Evolutionary conservation across 2,888 invertebrate genomes (phyloP).

Genomic region (Acrobasis repandana): DNA sequence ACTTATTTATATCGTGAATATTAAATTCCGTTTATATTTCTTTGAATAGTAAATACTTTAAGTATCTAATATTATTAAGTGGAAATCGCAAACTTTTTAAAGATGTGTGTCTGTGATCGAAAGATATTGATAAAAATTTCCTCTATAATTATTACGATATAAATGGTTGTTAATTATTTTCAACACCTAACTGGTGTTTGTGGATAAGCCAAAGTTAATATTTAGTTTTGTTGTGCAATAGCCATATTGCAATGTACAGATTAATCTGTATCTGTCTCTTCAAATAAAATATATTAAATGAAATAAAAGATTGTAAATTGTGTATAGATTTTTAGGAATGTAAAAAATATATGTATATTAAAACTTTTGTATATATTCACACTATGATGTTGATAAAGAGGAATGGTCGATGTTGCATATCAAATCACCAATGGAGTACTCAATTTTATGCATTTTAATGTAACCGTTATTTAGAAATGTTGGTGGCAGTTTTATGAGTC

Average conservation of each 20-base stretch:
- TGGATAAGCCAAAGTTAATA: constrained; percentile 80
- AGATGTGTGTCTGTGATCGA: constrained; percentile 48
- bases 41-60: constrained; percentile 18
- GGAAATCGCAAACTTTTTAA: constrained; percentile 3
- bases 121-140: constrained; percentile 45
- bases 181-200: constrained; percentile 59
- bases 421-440: constrained; percentile 49
- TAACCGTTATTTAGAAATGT: constrained; percentile 17
- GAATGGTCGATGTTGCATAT: constrained; percentile 54
- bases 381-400: constrained; percentile 44
- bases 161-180: constrained; percentile 51
- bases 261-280: constrained; percentile 63
- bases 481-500: constrained; percentile 21
- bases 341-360: constrained; percentile 58
- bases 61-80: constrained; percentile 21
- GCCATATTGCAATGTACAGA: constrained; percentile 78
- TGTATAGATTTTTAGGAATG: constrained; percentile 69
- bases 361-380: constrained; percentile 67
- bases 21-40: too few relatives aligned
- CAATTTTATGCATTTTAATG: constrained; percentile 34
- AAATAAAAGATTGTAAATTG: constrained; percentile 74
- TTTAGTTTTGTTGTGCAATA: constrained; percentile 80
- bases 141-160: constrained; percentile 34
- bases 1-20: too few relatives aligned
- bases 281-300: constrained; percentile 56